These are phyloP conservation scores for Icerya purchasi DNA, from an alignment of 2,888 invertebrate genomes.

Conservation along the genomic window DNA sequence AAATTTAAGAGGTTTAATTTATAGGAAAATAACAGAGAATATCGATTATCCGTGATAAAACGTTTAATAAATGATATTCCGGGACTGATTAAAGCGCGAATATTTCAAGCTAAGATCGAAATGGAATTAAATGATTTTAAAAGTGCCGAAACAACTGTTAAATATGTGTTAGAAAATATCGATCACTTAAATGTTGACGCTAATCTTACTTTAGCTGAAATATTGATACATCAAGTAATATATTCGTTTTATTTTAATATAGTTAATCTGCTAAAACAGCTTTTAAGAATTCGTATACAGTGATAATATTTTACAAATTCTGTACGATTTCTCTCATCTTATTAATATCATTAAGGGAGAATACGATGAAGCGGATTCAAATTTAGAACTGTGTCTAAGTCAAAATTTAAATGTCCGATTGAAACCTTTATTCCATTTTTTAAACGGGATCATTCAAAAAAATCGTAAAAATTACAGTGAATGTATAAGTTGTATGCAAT, in stretches of 20 bases:
- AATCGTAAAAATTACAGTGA: conserved; percentile 45
- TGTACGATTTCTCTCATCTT: too few relatives aligned
- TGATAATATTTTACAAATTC: too few relatives aligned
- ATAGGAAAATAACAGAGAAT: background rate
- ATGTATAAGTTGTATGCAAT: conserved; percentile 49
- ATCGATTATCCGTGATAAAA: background rate
- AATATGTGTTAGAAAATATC: conserved; percentile 30
- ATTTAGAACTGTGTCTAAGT: conserved; percentile 71
- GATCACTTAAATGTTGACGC: conserved; percentile 65
- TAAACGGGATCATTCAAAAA: conserved; percentile 63
- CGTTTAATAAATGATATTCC: conserved; percentile 39
- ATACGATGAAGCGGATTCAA: conserved; percentile 58
- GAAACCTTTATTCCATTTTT: conserved; percentile 70
- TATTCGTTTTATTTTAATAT: background rate
- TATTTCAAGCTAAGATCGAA: conserved; percentile 20
- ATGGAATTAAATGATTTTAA: conserved; percentile 14
- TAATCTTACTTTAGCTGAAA: conserved; percentile 67
- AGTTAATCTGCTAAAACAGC: too few relatives aligned
- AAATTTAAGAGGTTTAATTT: too few relatives aligned
- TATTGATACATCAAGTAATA: conserved; percentile 37
- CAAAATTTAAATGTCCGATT: conserved; percentile 83
- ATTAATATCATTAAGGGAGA: too few relatives aligned
- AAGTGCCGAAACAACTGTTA: conserved; percentile 21
- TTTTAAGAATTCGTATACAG: too few relatives aligned
- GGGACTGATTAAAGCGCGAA: conserved; percentile 36